Evolutionary conservation across 2,113 vertebrate species (phyloP).

Genomic region (Mormyrus iriodes): DNA sequence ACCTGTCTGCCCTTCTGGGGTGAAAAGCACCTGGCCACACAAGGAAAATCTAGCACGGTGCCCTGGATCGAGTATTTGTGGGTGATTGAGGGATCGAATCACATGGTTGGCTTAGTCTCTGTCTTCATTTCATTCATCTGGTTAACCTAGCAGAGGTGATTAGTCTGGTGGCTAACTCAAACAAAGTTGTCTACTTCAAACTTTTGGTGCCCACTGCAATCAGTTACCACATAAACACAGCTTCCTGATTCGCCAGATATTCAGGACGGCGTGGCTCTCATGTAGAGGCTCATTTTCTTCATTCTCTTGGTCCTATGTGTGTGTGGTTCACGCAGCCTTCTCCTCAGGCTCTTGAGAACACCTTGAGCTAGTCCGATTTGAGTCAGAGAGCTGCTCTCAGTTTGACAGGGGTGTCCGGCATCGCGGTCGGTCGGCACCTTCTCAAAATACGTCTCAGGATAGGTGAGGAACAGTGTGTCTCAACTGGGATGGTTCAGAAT

Average conservation of each 20-base stretch:
- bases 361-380: not conserved
- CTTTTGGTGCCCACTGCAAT: not conserved
- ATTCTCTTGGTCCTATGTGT: not conserved
- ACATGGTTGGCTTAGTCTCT: not conserved
- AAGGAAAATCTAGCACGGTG: not conserved
- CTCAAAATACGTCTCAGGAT: not conserved
- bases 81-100: not conserved
- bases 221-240: too few relatives aligned
- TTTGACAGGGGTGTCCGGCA: not conserved
- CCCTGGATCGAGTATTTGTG: not conserved
- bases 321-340: not conserved
- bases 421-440: not conserved
- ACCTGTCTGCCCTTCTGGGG: not conserved
- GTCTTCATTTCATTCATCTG: not conserved
- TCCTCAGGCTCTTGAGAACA: not conserved
- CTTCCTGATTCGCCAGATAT: not conserved
- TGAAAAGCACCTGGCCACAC: not conserved
- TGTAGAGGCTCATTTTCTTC: not conserved
- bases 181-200: not conserved
- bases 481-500: not conserved
- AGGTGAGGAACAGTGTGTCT: not conserved
- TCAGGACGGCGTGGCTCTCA: not conserved
- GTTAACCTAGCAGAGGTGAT: not conserved
- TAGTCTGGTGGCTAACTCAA: not conserved
- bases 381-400: not conserved